Conservation (phyloP, 2,113 vertebrate species). For the Deroptyus accipitrinus region DNA sequence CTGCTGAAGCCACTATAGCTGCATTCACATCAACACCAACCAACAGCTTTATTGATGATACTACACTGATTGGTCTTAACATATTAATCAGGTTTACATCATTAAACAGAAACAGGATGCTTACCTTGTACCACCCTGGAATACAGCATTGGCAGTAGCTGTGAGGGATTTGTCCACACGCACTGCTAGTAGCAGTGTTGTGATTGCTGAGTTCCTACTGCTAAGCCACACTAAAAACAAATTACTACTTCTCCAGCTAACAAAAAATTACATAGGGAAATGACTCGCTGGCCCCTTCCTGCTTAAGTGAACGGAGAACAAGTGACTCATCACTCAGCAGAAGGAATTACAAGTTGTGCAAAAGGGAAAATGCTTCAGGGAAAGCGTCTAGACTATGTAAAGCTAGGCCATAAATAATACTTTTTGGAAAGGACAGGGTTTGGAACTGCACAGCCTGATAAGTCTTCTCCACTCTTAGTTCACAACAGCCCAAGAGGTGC, state of each 20-base stretch:
- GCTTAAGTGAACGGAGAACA: neutral
- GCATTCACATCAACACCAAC: neutral
- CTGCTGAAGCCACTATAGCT: neutral
- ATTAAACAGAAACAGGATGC: neutral
- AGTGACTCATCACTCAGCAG: slow-evolving; percentile 41
- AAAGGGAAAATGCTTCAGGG: slow-evolving; percentile 27
- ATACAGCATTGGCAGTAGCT: neutral
- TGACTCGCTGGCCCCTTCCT: neutral
- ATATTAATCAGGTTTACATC: neutral
- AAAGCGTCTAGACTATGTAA: slow-evolving; percentile 38
- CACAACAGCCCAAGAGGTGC: neutral
- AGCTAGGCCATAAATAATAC: slow-evolving; percentile 43
- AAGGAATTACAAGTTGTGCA: slow-evolving; percentile 47
- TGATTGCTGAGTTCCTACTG: neutral
- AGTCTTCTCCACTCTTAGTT: neutral
- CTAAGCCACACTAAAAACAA: neutral
- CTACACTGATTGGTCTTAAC: neutral
- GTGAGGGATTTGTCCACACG: neutral
- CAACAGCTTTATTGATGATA: neutral
- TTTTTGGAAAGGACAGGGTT: neutral
- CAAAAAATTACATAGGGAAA: neutral
- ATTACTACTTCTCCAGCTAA: neutral
- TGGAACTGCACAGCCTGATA: neutral
- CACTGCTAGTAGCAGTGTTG: neutral
- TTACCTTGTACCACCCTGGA: neutral